Conservation (phyloP, 2,797 vertebrate genomes). For the Rhynchotus rufescens region DNA sequence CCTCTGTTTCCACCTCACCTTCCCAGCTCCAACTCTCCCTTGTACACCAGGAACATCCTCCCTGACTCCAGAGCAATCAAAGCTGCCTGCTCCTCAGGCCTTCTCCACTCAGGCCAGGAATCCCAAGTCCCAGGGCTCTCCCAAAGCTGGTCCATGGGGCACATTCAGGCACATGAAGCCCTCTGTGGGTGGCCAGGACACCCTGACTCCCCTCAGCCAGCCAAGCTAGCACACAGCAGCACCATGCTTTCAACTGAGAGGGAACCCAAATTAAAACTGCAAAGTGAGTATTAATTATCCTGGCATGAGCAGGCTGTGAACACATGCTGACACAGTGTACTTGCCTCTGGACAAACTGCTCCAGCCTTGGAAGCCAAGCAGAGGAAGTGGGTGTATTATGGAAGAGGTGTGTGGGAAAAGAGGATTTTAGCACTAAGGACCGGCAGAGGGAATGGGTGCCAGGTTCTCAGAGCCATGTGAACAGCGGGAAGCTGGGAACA, state of each 20-base stretch:
- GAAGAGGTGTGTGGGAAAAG: slow-evolving; percentile 34
- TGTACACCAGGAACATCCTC: not conserved
- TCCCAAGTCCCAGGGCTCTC: not conserved
- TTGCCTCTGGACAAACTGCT: slow-evolving; percentile 61
- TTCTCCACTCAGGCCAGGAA: not conserved
- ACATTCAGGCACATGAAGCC: not conserved
- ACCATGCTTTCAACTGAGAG: slow-evolving; percentile 20
- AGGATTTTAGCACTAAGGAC: slow-evolving; percentile 4
- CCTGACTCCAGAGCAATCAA: not conserved
- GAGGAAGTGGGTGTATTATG: slow-evolving; percentile 12
- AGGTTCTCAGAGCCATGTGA: slow-evolving; percentile 17
- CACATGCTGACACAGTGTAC: not conserved
- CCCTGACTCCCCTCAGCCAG: not conserved
- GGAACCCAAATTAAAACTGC: slow-evolving; percentile 54
- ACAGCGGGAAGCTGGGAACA: not conserved
- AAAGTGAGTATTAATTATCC: slow-evolving; percentile 62
- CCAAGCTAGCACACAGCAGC: slow-evolving; percentile 37
- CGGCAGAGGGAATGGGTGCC: not conserved
- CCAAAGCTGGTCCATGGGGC: accelerated
- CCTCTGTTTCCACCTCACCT: not conserved
- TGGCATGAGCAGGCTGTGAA: not conserved
- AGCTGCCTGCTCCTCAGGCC: not conserved
- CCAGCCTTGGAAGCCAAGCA: not conserved
- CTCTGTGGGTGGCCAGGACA: not conserved
- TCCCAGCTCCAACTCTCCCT: not conserved